These are phyloP conservation scores for Synanthedon tipuliformis DNA, from an alignment of 2,888 invertebrate species.

Conservation along the genomic window DNA sequence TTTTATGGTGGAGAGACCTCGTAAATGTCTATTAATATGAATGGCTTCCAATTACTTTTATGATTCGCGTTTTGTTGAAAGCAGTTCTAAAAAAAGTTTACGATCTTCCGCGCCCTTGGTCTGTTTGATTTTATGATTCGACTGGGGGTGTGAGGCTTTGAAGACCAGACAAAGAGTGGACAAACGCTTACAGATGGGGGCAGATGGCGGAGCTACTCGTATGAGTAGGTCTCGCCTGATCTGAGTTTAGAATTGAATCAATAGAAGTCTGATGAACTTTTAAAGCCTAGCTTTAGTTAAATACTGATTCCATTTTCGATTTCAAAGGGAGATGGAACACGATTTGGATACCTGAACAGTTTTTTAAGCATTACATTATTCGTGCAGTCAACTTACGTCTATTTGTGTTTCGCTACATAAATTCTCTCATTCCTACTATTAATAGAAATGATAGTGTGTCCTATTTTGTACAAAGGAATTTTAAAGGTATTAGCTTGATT, in stretches of 20 bases:
- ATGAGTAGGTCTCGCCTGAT: conserved; percentile 31
- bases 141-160: conserved; percentile 33
- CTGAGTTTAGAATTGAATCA: conserved; percentile 2
- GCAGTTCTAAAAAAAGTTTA: conserved; percentile 64
- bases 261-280: background rate
- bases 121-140: conserved; percentile 43
- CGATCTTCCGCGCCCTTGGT: conserved; percentile 52
- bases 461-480: too few relatives aligned
- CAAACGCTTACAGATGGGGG: conserved; percentile 24
- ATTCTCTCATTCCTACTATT: too few relatives aligned
- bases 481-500: too few relatives aligned
- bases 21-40: conserved; percentile 72
- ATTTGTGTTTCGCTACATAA: too few relatives aligned
- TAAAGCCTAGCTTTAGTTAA: background rate
- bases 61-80: conserved; percentile 65
- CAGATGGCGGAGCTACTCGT: conserved; percentile 52
- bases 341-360: background rate
- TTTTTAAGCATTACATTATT: too few relatives aligned
- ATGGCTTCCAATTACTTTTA: conserved; percentile 71
- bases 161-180: conserved; percentile 28
- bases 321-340: background rate
- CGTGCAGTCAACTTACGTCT: too few relatives aligned
- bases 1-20: conserved; percentile 62
- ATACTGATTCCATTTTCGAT: background rate
- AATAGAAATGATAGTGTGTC: too few relatives aligned